phyloP scores from a whole-genome alignment of 2,113 vertebrate genomes.

The Dryoscopus gambensis region DNA sequence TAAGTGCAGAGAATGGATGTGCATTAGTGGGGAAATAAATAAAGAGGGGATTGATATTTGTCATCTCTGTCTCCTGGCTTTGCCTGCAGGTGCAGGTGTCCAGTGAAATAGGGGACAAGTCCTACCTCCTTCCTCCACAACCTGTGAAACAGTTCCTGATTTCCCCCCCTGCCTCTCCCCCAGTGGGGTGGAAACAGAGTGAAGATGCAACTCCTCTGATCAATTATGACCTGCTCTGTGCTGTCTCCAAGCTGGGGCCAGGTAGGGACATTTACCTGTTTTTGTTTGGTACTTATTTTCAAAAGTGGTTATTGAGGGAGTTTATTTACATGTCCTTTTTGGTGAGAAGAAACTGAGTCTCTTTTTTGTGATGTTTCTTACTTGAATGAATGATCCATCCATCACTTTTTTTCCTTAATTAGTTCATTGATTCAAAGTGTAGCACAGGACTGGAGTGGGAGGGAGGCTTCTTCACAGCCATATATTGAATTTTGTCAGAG shows the following conservation, averaged over 20 bases:
- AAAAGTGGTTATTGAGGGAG: not conserved
- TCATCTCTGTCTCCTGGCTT: not conserved
- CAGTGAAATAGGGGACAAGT: constrained; percentile 83
- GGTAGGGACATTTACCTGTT: constrained; percentile 69
- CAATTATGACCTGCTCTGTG: constrained; percentile 96
- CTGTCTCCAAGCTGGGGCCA: constrained; percentile 93
- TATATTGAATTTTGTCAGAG: not conserved
- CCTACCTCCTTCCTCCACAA: constrained; percentile 89
- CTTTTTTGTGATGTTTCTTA: not conserved
- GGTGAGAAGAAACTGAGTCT: not conserved
- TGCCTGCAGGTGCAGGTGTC: constrained; percentile 82
- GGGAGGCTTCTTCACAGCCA: not conserved
- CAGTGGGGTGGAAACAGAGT: constrained; percentile 94
- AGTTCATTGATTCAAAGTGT: not conserved
- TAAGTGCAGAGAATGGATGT: not conserved
- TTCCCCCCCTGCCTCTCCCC: constrained; percentile 92
- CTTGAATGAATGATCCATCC: not conserved
- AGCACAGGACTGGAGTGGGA: not conserved
- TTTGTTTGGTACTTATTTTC: not conserved
- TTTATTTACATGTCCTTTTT: not conserved
- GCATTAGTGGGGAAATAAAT: not conserved
- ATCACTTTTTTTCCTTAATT: not conserved
- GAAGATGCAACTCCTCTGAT: constrained; percentile 90
- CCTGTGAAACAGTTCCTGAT: constrained; percentile 96
- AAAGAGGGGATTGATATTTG: not conserved